These are phyloP conservation scores for Aporophyla lueneburgensis DNA, from an alignment of 2,888 invertebrate species.

Conservation along the genomic window DNA sequence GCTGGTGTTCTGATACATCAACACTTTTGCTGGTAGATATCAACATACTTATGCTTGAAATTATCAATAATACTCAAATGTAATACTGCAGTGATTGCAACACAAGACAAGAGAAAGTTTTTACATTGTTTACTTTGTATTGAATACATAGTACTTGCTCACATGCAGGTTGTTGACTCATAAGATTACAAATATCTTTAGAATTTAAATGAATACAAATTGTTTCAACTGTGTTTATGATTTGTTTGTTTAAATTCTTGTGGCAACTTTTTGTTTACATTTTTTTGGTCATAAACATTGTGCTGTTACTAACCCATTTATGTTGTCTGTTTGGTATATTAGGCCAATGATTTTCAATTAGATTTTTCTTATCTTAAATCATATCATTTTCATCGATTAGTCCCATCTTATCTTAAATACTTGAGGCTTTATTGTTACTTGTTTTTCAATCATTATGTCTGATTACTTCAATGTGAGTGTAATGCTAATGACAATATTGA, in stretches of 20 bases:
- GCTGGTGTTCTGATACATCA: constrained; percentile 37
- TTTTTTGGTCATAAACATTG: constrained; percentile 1
- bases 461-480: constrained; percentile 12
- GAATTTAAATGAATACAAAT: background rate
- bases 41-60: constrained; percentile 3
- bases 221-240: background rate
- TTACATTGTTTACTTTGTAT: constrained; percentile 65
- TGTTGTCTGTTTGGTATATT: background rate
- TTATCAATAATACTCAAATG: constrained; percentile 23
- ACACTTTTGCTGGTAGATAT: constrained; percentile 35
- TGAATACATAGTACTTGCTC: constrained; percentile 15
- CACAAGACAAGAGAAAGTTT: constrained; percentile 72
- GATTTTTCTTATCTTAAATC: background rate
- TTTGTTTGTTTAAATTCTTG: background rate
- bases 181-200: background rate
- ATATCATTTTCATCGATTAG: constrained; percentile 30
- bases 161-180: constrained; percentile 14
- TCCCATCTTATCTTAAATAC: constrained; percentile 25
- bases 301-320: background rate
- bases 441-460: constrained; percentile 20
- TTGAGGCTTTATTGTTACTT: constrained; percentile 17
- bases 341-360: constrained; percentile 5
- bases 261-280: constrained; percentile 7
- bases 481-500: constrained; percentile 16
- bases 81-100: constrained; percentile 23